phyloP scores from a whole-genome alignment of 2,888 invertebrate genomes.

The Crematogaster levior region DNA sequence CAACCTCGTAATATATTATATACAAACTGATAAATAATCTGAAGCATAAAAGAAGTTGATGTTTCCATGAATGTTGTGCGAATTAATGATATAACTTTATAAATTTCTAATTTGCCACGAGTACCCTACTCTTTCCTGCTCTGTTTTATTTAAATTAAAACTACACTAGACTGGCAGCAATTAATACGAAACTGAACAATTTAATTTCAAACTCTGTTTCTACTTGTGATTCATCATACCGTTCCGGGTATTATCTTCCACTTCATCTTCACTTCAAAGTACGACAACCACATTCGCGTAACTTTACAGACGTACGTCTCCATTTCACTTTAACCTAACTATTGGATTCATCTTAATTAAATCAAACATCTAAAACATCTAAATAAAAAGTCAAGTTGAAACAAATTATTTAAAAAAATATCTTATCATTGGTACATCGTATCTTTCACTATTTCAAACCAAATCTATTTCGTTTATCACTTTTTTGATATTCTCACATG shows the following conservation, averaged over 20 bases:
- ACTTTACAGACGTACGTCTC: constrained; percentile 17
- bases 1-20: not conserved
- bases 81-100: constrained; percentile 41
- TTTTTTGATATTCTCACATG: not conserved
- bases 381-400: constrained; percentile 27
- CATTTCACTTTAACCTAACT: constrained; percentile 4
- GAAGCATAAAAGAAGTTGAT: constrained; percentile 9
- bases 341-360: constrained; percentile 40
- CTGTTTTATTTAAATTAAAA: constrained; percentile 37
- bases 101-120: constrained; percentile 13
- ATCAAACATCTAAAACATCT: not conserved
- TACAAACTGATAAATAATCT: constrained; percentile 2
- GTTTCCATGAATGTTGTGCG: not conserved
- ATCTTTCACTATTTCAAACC: not conserved
- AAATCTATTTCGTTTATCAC: not conserved
- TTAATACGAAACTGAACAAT: constrained; percentile 47
- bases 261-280: constrained; percentile 51
- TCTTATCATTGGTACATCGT: not conserved
- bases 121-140: constrained; percentile 5
- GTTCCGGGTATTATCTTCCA: constrained; percentile 39
- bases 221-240: constrained; percentile 43
- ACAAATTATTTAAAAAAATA: not conserved
- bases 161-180: constrained; percentile 24
- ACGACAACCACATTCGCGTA: constrained; percentile 25
- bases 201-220: constrained; percentile 43